Conservation (phyloP, 2,888 invertebrate genomes). For the Eristalis pertinax region DNA sequence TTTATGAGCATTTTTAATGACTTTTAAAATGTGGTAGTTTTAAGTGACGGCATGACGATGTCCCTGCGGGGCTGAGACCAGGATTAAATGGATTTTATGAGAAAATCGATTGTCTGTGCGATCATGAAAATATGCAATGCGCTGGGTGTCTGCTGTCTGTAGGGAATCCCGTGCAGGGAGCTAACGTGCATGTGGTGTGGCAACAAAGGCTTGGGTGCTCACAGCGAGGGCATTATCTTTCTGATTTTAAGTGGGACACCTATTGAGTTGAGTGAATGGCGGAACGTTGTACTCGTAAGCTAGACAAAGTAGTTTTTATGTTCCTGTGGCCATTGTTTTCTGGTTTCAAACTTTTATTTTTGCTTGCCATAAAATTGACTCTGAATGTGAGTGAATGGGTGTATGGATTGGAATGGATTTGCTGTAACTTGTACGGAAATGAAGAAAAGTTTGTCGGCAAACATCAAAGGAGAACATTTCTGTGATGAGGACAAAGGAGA, state of each 20-base stretch:
- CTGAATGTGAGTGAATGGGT: too few relatives aligned
- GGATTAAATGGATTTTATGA: background rate
- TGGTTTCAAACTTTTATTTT: background rate
- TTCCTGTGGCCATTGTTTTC: background rate
- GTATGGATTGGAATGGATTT: too few relatives aligned
- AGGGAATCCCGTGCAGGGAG: background rate
- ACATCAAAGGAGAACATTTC: too few relatives aligned
- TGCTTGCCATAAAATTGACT: background rate
- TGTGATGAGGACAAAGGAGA: too few relatives aligned
- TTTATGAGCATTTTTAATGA: constrained; percentile 23
- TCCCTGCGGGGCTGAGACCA: background rate
- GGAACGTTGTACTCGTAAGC: background rate
- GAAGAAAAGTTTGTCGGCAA: too few relatives aligned
- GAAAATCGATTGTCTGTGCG: background rate
- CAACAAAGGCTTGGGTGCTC: background rate
- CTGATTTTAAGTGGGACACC: background rate
- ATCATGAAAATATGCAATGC: background rate
- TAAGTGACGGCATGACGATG: background rate
- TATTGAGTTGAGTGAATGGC: background rate
- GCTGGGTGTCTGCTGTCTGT: background rate
- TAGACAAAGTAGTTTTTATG: background rate
- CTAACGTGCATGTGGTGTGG: background rate
- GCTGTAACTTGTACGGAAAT: too few relatives aligned
- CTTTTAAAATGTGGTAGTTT: constrained; percentile 13
- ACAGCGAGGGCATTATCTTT: background rate